Evolutionary conservation across 2,113 vertebrate genomes (phyloP).

Genomic region (Sphyrna mokarran): DNA sequence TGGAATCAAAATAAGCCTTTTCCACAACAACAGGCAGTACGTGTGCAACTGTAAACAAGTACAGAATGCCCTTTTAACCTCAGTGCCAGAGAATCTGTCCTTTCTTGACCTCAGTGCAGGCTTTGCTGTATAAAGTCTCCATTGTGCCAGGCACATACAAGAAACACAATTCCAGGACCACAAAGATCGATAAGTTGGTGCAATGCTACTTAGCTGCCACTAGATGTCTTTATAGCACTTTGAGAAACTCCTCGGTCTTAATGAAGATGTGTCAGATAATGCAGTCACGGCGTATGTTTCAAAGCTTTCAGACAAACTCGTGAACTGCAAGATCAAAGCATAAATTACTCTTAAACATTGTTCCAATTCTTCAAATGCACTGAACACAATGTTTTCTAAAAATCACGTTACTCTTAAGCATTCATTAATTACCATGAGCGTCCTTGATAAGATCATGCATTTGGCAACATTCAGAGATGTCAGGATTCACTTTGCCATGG

Average conservation of each 20-base stretch:
- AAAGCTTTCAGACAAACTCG: background rate
- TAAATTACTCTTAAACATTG: background rate
- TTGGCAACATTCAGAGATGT: background rate
- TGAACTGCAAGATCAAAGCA: constrained; percentile 20
- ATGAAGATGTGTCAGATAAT: background rate
- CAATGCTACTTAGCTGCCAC: constrained; percentile 13
- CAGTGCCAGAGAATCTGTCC: background rate
- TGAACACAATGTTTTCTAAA: background rate
- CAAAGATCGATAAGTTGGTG: background rate
- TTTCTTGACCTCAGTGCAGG: background rate
- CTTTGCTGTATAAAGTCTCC: background rate
- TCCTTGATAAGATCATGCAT: background rate
- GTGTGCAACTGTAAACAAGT: background rate
- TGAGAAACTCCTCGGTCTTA: background rate
- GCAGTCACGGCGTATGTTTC: background rate
- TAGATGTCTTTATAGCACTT: constrained; percentile 35
- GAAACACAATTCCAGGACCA: background rate
- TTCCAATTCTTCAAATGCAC: constrained; percentile 1
- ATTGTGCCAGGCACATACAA: background rate
- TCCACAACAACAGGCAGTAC: background rate
- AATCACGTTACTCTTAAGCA: background rate
- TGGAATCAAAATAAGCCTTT: background rate
- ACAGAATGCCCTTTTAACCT: background rate
- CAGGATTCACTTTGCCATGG: background rate
- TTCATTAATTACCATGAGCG: background rate